These are phyloP conservation scores for Nycteola revayana DNA, from an alignment of 2,888 invertebrate species.

Conservation along the genomic window DNA sequence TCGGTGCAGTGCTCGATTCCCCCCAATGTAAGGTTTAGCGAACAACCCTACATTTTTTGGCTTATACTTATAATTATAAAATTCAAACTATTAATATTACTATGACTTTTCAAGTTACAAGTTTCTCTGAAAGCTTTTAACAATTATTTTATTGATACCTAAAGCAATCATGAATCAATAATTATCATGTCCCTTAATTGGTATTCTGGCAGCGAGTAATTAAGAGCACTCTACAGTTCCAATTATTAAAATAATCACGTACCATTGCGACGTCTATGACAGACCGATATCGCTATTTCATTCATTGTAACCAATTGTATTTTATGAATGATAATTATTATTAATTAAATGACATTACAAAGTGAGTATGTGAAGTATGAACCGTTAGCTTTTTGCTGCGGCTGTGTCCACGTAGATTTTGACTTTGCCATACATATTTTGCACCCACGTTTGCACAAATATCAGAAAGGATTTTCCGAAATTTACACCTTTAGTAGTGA, in stretches of 20 bases:
- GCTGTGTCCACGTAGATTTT: background rate
- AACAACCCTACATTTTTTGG: too few species aligned
- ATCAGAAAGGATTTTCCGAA: too few species aligned
- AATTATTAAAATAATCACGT: constrained; percentile 45
- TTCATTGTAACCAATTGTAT: constrained; percentile 16
- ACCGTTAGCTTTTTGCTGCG: background rate
- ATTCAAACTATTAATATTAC: too few species aligned
- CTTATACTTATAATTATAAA: too few species aligned
- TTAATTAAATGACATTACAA: too few species aligned
- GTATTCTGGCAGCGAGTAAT: constrained; percentile 30
- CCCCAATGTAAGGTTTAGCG: too few species aligned
- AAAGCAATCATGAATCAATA: constrained; percentile 16
- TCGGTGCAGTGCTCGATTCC: too few species aligned
- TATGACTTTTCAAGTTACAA: too few species aligned
- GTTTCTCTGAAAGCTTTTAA: constrained; percentile 11
- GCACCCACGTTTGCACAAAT: too few species aligned
- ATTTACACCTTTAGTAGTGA: too few species aligned
- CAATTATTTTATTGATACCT: constrained; percentile 22
- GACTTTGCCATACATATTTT: background rate
- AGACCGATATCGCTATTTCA: constrained; percentile 34
- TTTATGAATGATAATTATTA: background rate
- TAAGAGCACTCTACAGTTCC: constrained; percentile 28
- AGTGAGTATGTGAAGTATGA: too few species aligned
- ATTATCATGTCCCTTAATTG: constrained; percentile 33
- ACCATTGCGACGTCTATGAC: constrained; percentile 20